phyloP scores from a whole-genome alignment of 2,113 vertebrate genomes.

The Merops nubicus region DNA sequence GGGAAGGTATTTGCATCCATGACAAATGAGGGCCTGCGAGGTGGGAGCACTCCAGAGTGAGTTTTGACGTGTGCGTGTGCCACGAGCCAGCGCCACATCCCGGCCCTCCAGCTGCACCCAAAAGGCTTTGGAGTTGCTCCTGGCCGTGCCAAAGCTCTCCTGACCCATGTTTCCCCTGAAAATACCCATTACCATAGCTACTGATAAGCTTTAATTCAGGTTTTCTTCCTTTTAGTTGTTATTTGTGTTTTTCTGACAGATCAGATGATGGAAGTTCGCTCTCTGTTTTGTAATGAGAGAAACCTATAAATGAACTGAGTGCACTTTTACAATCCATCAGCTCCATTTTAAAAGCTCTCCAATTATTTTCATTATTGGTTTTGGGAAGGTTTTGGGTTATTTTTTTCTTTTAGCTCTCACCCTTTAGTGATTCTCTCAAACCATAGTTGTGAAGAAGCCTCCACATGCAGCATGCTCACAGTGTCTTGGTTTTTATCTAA shows the following conservation, averaged over 20 bases:
- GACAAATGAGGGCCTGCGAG: background rate
- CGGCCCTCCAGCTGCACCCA: fast-evolving
- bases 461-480: background rate
- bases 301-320: background rate
- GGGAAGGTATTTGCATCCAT: background rate
- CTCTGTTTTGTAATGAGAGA: background rate
- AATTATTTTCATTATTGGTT: background rate
- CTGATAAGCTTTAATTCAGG: background rate
- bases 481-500: background rate
- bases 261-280: background rate
- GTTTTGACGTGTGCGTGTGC: background rate
- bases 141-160: background rate
- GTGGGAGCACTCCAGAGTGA: background rate
- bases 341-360: background rate
- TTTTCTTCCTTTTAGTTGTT: background rate
- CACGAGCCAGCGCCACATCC: background rate
- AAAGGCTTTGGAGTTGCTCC: background rate
- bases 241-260: background rate
- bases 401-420: background rate
- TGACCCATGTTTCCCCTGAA: background rate
- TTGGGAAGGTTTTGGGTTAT: background rate
- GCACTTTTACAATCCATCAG: background rate
- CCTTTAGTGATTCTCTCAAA: background rate
- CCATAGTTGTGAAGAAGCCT: background rate
- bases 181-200: background rate